Base-by-base conservation (phyloP, 2,797 vertebrate genomes). In the Pipistrellus pygmaeus region DNA sequence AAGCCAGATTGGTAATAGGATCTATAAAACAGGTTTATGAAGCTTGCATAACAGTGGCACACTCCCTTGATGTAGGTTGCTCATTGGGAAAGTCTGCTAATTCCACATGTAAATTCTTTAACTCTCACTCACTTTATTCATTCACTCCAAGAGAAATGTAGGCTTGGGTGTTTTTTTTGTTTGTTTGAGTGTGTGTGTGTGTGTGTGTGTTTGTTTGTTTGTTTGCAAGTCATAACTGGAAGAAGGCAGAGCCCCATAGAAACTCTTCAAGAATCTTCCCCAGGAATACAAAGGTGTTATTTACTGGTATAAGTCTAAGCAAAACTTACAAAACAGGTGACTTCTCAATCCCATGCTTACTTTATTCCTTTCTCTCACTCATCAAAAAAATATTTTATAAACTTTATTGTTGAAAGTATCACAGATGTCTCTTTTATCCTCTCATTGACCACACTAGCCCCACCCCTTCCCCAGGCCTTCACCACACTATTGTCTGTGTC, bases 81-180 rank as follows among this genome's bases (percentile, higher is more conserved):
- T 95, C 17, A 62, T 21, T 68, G 57, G 5, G 32, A 86, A 95
- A 91, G 7, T 38, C 68, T 66, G 27, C 44, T 95, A 92, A 78
- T 84, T 20, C 51, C 23, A 51, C 35, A 25, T 62, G 68, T 76
- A 89, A 81, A 17, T 91, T 83, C 68, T 35, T 82, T 90, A 88
- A 77, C 48, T 84, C 53, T 77, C 30, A 55, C 38, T 86, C 55
- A 25, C 71, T 93, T 89, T 80, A 17, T 27, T 77, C 20, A 76
- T 90, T 27, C 32, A 91, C 68, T 85, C 30, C 35, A 73, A 80
- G 18, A 91, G 3, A 88, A 88, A 48, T 25, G 8, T 55, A 14
- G 60, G 60, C 13, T 62, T 62, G 23, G 55, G 60, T 30, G 44
- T 2, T 41, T 41, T 60, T 60, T 78, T 68, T 1, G 17, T 68